Percentiles rank a stretch among this genome's conserved stretches.
Conservation (phyloP, 2,888 invertebrate genomes). For the Mechanitis mazaeus region DNA sequence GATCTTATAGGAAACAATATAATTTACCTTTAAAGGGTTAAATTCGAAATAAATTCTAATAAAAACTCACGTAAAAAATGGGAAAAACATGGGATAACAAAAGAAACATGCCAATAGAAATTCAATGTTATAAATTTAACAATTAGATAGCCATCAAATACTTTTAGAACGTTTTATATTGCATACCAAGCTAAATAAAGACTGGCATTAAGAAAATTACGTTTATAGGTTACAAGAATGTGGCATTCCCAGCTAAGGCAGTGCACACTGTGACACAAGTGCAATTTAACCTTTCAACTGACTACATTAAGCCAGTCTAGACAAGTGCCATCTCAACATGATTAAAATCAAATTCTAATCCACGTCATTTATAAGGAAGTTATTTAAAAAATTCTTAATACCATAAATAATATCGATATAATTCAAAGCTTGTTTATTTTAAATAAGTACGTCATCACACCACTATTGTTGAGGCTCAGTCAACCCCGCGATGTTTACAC, state of each 20-base stretch:
- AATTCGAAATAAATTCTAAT: no score
- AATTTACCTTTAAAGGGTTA: no score
- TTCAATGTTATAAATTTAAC: constrained; percentile 22
- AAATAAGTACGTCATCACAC: constrained; percentile 28
- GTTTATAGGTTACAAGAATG: constrained; percentile 28
- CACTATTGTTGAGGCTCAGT: constrained; percentile 14
- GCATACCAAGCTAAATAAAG: constrained; percentile 28
- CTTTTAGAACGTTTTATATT: constrained; percentile 23
- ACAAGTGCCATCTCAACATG: constrained; percentile 26
- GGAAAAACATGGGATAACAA: neutral
- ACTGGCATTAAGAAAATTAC: constrained; percentile 25
- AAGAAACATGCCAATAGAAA: constrained; percentile 16
- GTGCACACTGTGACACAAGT: constrained; percentile 31
- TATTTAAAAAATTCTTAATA: constrained; percentile 22
- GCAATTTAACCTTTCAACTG: constrained; percentile 29
- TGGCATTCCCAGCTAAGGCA: constrained; percentile 30
- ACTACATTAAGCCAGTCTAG: constrained; percentile 19
- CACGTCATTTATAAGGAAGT: constrained; percentile 26
- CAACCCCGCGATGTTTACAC: constrained; percentile 27
- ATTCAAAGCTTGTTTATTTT: constrained; percentile 7
- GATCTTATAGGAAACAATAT: neutral
- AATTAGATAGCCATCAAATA: constrained; percentile 27
- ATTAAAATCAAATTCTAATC: constrained; percentile 24
- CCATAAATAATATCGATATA: constrained; percentile 23
- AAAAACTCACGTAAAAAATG: neutral